Conservation (phyloP, 2,797 vertebrate species). For the Sciurus carolinensis region DNA sequence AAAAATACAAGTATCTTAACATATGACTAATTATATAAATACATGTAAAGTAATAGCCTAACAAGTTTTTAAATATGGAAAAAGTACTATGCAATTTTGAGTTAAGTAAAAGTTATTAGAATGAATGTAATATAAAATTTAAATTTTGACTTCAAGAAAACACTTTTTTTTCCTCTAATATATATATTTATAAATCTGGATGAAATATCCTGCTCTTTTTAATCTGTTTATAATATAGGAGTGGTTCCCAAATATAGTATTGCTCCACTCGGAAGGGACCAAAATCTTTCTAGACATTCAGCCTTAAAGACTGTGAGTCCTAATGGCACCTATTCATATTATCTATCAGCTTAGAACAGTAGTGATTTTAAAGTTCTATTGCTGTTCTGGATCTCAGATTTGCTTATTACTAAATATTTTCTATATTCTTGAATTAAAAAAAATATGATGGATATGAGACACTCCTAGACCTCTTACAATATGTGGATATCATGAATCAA, state of each 20-base stretch:
- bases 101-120: constrained; percentile 10
- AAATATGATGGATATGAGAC: background rate
- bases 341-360: background rate
- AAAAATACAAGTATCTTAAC: background rate
- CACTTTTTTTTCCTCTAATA: background rate
- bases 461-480: background rate
- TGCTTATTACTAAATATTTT: constrained; percentile 32
- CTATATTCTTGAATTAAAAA: constrained; percentile 21
- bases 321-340: background rate
- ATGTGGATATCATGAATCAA: background rate
- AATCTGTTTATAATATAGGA: background rate
- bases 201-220: background rate
- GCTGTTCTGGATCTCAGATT: background rate
- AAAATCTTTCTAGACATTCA: background rate
- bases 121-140: constrained; percentile 15
- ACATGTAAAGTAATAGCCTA: constrained; percentile 5
- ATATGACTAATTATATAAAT: background rate
- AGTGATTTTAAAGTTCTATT: background rate
- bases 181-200: background rate
- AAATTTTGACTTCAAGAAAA: constrained; percentile 51
- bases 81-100: constrained; percentile 16
- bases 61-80: constrained; percentile 5
- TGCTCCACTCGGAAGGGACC: background rate
- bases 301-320: background rate
- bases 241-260: background rate